phyloP scores from a whole-genome alignment of 2,113 vertebrate genomes.

The Daubentonia madagascariensis region DNA sequence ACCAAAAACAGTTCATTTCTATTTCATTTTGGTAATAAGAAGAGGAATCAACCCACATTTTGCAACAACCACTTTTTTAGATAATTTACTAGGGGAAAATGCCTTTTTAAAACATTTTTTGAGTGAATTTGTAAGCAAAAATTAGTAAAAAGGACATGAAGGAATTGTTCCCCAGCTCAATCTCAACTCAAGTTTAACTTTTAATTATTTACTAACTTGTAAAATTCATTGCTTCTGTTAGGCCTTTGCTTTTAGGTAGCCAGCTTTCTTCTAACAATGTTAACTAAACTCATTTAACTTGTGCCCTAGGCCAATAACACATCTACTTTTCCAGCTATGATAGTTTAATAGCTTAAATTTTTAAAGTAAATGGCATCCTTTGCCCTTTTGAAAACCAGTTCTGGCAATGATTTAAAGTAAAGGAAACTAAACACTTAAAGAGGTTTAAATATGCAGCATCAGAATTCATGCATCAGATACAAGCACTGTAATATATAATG shows the following conservation, averaged over 20 bases:
- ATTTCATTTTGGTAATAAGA: neutral
- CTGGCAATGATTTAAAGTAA: constrained; percentile 68
- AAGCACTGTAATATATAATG: neutral
- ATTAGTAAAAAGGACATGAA: neutral
- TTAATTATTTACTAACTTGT: neutral
- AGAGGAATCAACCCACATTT: constrained; percentile 44
- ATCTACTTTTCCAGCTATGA: constrained; percentile 52
- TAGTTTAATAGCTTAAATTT: constrained; percentile 68
- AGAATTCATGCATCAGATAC: neutral
- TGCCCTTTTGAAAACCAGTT: constrained; percentile 63
- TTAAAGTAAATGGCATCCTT: constrained; percentile 48
- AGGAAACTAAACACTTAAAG: constrained; percentile 10
- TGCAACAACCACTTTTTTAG: constrained; percentile 28
- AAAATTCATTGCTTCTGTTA: neutral
- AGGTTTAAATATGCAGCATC: constrained; percentile 40
- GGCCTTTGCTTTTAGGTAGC: neutral
- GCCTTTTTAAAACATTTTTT: neutral
- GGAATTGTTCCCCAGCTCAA: neutral
- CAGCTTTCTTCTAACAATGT: neutral
- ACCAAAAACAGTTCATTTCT: constrained; percentile 37
- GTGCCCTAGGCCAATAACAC: constrained; percentile 26
- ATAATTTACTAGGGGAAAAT: neutral
- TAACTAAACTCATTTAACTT: constrained; percentile 64
- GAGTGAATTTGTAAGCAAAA: neutral
- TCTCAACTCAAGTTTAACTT: neutral